Percentiles rank a stretch among this genome's conserved stretches.
Evolutionary conservation across 2,113 vertebrate genomes (phyloP).

Genomic region (Mustelus asterias): DNA sequence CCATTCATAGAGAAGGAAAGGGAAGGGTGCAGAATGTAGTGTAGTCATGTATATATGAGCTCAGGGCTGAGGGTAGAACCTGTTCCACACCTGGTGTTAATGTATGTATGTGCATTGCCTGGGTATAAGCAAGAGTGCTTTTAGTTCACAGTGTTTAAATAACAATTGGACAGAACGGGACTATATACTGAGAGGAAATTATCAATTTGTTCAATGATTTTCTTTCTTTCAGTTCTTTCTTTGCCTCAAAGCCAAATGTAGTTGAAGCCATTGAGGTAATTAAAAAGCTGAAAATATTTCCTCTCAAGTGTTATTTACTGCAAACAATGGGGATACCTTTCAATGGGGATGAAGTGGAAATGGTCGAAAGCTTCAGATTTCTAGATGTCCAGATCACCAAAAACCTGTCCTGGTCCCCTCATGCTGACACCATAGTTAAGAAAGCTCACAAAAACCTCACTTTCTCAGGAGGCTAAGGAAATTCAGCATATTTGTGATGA

Average conservation of each 20-base stretch:
- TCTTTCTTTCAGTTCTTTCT: neutral
- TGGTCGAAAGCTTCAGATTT: too few relatives aligned
- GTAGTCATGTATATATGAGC: neutral
- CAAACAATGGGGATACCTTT: neutral
- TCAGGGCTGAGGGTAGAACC: neutral
- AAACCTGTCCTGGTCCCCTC: too few relatives aligned
- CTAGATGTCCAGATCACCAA: too few relatives aligned
- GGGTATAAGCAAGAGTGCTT: neutral
- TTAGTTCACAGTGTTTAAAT: neutral
- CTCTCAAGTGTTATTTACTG: neutral
- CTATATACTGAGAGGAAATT: neutral
- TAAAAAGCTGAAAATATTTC: neutral
- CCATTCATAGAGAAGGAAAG: too few relatives aligned
- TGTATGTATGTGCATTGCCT: neutral
- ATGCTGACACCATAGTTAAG: too few relatives aligned
- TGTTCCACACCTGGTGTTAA: neutral
- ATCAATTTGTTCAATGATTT: neutral
- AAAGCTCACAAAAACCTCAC: too few relatives aligned
- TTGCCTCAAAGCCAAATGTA: neutral
- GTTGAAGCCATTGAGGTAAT: neutral
- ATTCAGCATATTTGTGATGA: too few relatives aligned
- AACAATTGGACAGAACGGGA: neutral
- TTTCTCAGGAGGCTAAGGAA: too few relatives aligned
- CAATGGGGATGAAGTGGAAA: too few relatives aligned
- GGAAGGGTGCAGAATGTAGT: too few relatives aligned